phyloP scores from a whole-genome alignment of 2,888 invertebrate species.

The Dioctria linearis region DNA sequence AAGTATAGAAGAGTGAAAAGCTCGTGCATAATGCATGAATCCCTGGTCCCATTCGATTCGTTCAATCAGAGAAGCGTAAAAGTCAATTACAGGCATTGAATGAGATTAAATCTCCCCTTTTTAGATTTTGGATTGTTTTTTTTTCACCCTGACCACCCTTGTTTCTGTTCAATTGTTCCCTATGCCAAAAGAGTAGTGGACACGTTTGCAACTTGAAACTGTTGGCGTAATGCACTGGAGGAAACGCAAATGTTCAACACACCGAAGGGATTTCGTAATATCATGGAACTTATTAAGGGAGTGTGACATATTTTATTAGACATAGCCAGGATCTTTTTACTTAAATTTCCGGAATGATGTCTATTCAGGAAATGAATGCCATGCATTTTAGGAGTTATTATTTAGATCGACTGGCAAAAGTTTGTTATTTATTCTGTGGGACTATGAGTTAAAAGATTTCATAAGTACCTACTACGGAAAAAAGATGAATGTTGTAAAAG shows the following conservation, averaged over 20 bases:
- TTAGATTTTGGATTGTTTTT: not conserved
- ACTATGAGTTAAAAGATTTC: not conserved
- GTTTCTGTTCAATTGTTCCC: constrained; percentile 12
- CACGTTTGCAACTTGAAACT: constrained; percentile 15
- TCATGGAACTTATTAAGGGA: not conserved
- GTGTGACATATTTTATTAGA: constrained; percentile 23
- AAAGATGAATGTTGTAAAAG: too few relatives aligned
- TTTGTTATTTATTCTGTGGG: not conserved
- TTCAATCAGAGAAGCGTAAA: constrained; percentile 58
- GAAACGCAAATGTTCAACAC: constrained; percentile 6
- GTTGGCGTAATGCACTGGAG: not conserved
- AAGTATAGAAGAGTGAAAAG: not conserved
- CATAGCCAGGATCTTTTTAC: not conserved
- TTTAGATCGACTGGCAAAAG: not conserved
- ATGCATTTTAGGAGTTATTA: constrained; percentile 11
- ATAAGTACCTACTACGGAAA: not conserved
- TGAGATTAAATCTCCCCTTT: constrained; percentile 54
- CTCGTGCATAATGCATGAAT: constrained; percentile 56
- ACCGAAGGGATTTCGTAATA: not conserved
- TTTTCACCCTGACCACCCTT: constrained; percentile 14
- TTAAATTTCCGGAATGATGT: constrained; percentile 22
- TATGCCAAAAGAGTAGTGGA: constrained; percentile 3
- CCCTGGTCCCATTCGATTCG: constrained; percentile 52
- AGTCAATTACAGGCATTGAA: constrained; percentile 57
- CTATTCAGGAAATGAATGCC: constrained; percentile 7